Evolutionary conservation across 2,888 invertebrate species (phyloP), one percentile per base, ranked within the genome.

Genomic region (Scaptomyza cyrtandrae): DNA sequence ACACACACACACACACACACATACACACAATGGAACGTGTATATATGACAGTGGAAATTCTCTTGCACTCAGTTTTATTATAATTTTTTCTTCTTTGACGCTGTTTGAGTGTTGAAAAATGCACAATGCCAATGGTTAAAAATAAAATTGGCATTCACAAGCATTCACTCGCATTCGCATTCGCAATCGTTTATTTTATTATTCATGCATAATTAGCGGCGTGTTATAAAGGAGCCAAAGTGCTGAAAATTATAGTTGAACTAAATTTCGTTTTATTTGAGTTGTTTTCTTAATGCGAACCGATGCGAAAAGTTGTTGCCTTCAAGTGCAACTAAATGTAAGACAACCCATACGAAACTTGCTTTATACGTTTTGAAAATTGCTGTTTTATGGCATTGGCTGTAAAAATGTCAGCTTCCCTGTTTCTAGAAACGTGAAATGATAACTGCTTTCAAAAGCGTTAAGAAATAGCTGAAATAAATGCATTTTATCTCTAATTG

Each of bases 61-160:
- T 78, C 52, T 74, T 59, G 44, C 31, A 45, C 41, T 31, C 39
- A 53, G 50, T n/a, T 16, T 56, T 43, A 19, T 37, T 10, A 37
- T 50, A n/a, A 49, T 24, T 29, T 29, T 19, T 45, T 44, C 19
- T 14, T 41, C 55, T 41, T 27, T 80, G 74, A 64, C 78, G 67
- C 75, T 62, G 49, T 56, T 74, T 62, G 60, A 77, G 83, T 83
- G 83, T 80, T 83, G 88, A 86, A 83, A 86, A 88, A 60, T 76
- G 58, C 53, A 63, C 46, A 44, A 16, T 31, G 31, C 29, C 19
- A 19, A 19, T 19, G 19, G 19, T 19, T 1, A 67, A 78, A 41
- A 9, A 10, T 10, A 10, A 33, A 33, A 33, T 78, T 41, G 41
- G 54, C 62, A 78, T 68, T 75, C 78, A 60, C 75, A 78, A 55